Conservation (phyloP, 2,797 vertebrate genomes). For the Eleutherodactylus coqui region DNA sequence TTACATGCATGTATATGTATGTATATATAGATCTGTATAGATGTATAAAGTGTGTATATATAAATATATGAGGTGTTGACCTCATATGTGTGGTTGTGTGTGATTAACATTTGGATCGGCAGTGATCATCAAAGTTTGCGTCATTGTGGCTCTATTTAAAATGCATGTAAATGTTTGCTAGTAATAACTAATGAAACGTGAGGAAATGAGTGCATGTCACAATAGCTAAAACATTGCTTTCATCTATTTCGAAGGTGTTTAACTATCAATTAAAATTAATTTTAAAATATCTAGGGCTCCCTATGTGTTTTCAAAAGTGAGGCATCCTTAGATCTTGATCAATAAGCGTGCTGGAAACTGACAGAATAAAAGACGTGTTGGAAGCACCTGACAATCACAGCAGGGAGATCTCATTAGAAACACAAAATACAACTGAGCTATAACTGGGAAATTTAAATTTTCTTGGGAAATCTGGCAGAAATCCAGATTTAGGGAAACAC, state of each 20-base stretch:
- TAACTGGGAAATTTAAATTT: constrained; percentile 32
- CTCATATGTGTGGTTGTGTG: no score
- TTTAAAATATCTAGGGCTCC: constrained; percentile 49
- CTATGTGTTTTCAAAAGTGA: constrained; percentile 47
- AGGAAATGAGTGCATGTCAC: not conserved
- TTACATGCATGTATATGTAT: no score
- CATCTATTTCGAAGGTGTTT: constrained; percentile 11
- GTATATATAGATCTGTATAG: no score
- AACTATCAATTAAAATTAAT: constrained; percentile 45
- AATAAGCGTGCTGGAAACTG: constrained; percentile 34
- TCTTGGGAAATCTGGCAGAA: constrained; percentile 40
- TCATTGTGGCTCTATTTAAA: not conserved
- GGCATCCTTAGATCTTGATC: constrained; percentile 42
- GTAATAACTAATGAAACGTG: not conserved
- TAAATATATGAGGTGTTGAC: no score
- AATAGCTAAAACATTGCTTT: not conserved
- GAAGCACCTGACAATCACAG: constrained; percentile 51
- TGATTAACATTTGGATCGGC: not conserved
- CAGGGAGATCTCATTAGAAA: constrained; percentile 41
- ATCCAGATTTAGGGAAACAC: constrained; percentile 8
- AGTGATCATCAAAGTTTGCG: not conserved
- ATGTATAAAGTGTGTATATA: no score
- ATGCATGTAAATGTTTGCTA: not conserved
- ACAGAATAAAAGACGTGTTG: constrained; percentile 40
- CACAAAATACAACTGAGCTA: constrained; percentile 29